Base-by-base conservation (phyloP, 2,888 invertebrate species). In the Drosophila algonquin region DNA sequence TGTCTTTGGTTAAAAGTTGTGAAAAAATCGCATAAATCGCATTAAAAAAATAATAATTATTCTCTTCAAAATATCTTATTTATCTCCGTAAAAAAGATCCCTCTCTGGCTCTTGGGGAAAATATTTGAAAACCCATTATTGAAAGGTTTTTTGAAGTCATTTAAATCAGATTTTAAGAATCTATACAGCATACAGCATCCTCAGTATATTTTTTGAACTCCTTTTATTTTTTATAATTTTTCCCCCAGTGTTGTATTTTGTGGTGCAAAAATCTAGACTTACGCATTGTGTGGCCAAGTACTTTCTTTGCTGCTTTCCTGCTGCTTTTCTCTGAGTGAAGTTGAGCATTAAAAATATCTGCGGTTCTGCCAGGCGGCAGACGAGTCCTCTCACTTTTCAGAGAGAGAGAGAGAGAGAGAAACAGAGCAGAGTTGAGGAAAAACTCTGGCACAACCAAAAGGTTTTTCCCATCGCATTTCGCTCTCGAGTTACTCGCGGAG, bases 241-340 rank as follows among this genome's bases (percentile, higher is more conserved):
- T 54, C 21, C 1, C 5, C 14, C 18, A n/a, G 6, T 40, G 40
- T 40, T 40, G 40, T 1, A 7, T 18, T 81, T 76, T 76, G 75
- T 73, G 73, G 67, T 79, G 16, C 35, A 30, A 21, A 70, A 79
- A 79, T 81, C 67, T 64, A 65, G 74, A 65, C 63, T 79, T 79
- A 76, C 75, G 56, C 47, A 24, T 47, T 1, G 40, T 40, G 7
- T 2, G n/a, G 40, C 40, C 40, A 40, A 40, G n/a, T 50, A 45
- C 24, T 32, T 44, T 44, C 27, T 44, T 58, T 53, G 0, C 32
- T 16, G 30, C 27, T 44, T 60, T 53, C 0, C 27, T 16, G 30
- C 47, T 51, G 57, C 35, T 7, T 40, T 50, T 57, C 48, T 27
- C 32, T 44, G 45, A 40, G n/a, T 40, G n/a, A 40, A 56, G 61